Evolutionary conservation across 2,797 vertebrate species (phyloP).

Genomic region (Dicrostonyx torquatus): DNA sequence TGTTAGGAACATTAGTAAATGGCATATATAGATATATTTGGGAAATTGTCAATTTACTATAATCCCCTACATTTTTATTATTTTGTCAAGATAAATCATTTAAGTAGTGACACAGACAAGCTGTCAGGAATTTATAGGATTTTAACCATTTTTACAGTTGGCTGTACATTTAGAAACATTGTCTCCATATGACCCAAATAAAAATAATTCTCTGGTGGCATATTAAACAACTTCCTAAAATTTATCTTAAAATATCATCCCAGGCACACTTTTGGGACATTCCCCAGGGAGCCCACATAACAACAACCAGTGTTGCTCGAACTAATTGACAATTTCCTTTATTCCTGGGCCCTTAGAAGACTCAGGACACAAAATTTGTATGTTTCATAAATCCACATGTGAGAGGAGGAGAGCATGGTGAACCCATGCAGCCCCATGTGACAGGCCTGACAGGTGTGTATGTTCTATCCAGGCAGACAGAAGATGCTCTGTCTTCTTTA

Average conservation of each 20-base stretch:
- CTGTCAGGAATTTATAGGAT: background rate
- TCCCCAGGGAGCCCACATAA: background rate
- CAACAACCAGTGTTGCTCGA: background rate
- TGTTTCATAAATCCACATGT: background rate
- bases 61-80: background rate
- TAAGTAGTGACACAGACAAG: background rate
- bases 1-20: background rate
- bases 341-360: background rate
- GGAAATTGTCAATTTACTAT: background rate
- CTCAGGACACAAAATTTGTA: background rate
- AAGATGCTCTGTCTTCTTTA: background rate
- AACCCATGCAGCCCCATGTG: background rate
- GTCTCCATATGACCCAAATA: background rate
- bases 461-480: background rate
- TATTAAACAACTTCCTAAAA: background rate
- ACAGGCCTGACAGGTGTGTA: background rate
- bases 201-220: background rate
- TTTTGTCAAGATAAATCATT: background rate
- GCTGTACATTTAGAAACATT: constrained; percentile 5
- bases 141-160: background rate
- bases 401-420: background rate
- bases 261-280: background rate
- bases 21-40: background rate
- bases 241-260: constrained; percentile 26
- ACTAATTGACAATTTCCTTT: background rate